These are phyloP conservation scores for Drosophila hawaiiensis DNA, from an alignment of 2,888 invertebrate species.

Conservation along the genomic window DNA sequence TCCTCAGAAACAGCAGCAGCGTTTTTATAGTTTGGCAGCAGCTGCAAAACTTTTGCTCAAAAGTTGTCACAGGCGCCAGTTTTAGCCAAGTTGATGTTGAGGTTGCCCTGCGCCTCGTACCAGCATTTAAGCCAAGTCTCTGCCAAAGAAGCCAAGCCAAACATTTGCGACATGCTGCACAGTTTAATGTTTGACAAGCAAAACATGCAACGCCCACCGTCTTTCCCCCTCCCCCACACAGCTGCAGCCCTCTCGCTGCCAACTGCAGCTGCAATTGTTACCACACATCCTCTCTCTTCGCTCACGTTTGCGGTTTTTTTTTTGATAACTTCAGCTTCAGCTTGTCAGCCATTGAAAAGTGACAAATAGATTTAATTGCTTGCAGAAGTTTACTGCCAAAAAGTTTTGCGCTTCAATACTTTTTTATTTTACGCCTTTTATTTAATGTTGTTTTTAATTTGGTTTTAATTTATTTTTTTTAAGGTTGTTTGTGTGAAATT, in stretches of 20 bases:
- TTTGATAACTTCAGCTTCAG: conserved; percentile 59
- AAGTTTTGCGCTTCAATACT: conserved; percentile 54
- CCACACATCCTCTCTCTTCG: conserved; percentile 1
- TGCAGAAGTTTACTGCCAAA: conserved; percentile 66
- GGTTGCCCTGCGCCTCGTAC: conserved; percentile 30
- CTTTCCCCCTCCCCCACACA: neutral
- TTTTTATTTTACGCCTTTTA: conserved; percentile 12
- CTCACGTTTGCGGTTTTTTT: conserved; percentile 47
- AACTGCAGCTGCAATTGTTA: conserved; percentile 36
- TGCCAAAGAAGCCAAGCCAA: conserved; percentile 51
- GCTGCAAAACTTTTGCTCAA: conserved; percentile 61
- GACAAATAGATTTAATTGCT: conserved; percentile 81
- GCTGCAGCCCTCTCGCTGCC: conserved; percentile 9
- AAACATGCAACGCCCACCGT: conserved; percentile 48
- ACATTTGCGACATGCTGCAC: conserved; percentile 59
- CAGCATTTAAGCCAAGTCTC: conserved; percentile 63
- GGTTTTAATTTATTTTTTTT: neutral
- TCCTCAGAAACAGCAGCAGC: conserved; percentile 53
- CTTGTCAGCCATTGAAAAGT: conserved; percentile 74
- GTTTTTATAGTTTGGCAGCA: conserved; percentile 45
- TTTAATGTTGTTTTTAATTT: conserved; percentile 3
- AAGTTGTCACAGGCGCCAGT: conserved; percentile 69
- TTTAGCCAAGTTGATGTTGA: conserved; percentile 65
- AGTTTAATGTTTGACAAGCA: conserved; percentile 78
- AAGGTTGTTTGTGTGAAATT: conserved; percentile 54